Evolutionary conservation across 2,888 invertebrate genomes (phyloP).

Genomic region (Idaea biselata): DNA sequence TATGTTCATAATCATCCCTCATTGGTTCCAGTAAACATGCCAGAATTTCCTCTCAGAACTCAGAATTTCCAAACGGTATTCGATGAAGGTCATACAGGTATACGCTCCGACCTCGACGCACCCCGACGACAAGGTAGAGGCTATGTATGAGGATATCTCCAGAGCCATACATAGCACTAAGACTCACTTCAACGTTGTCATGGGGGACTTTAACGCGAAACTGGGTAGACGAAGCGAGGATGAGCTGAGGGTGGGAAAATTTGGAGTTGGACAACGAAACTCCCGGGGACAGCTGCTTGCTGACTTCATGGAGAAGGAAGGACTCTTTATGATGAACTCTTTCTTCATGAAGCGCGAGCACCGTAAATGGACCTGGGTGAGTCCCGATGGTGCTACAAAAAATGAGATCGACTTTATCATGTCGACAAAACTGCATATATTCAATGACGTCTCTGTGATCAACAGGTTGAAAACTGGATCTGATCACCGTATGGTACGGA

Average conservation of each 20-base stretch:
- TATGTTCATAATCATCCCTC: not conserved
- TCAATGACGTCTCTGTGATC: conserved; percentile 22
- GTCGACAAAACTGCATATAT: conserved; percentile 15
- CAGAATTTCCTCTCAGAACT: conserved; percentile 79
- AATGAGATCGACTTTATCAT: conserved; percentile 26
- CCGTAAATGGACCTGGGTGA: conserved; percentile 4
- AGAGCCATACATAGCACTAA: too few species aligned
- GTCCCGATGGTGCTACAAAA: conserved; percentile 8
- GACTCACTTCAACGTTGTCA: too few species aligned
- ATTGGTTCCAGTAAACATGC: conserved; percentile 84
- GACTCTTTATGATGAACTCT: conserved; percentile 13
- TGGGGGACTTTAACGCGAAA: not conserved
- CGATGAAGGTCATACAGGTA: too few species aligned
- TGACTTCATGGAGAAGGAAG: conserved; percentile 9
- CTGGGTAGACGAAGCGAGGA: too few species aligned
- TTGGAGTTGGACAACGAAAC: not conserved
- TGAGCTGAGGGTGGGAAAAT: not conserved
- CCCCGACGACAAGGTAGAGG: too few species aligned
- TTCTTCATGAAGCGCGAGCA: not conserved
- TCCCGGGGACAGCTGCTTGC: conserved; percentile 8
- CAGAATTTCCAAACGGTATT: too few species aligned
- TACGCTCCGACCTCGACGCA: too few species aligned
- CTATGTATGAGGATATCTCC: too few species aligned
- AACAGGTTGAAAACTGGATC: conserved; percentile 18
- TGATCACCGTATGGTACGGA: conserved; percentile 21